Evolutionary conservation across 2,113 vertebrate genomes (phyloP), one percentile per base, ranked within the genome.

Genomic region (Cynopterus brachyotis): DNA sequence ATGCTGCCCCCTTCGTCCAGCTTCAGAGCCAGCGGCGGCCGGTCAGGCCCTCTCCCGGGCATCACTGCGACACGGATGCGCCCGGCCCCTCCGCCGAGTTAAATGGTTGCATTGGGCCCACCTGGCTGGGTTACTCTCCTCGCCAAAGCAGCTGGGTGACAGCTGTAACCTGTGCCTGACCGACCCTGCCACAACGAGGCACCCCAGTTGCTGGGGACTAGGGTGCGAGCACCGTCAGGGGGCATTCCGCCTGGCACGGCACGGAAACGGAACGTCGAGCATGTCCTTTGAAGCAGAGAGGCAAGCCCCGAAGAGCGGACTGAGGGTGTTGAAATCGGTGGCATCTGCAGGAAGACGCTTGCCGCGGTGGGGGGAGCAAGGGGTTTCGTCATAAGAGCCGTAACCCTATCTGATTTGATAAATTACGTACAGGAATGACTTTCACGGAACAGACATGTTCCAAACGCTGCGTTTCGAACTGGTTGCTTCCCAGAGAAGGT

Each of bases 261-360:
- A 32, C 10, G 8, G 35, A 87, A 83, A 67, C 9, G 26, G 30
- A 83, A 78, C 87, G 67, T 13, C 24, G 32, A 37, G 19, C 4
- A 9, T 2, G 9, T 45, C 73, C 84, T 55, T 91, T 93, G 37
- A 76, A 89, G 57, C 8, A 16, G 42, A 95, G 28, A 81, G 9
- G 5, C 26, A 81, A 85, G 69, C n/a, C 47, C 28, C 37, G 20
- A 53, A 66, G 24, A 72, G 89, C 8, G 28, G 37, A 20, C 5
- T 75, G 3, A 16, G 50, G 3, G 16, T 50, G 12, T 28, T n/a
- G 37, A 76, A 95, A 87, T 59, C 26, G 24, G 17, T 45, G 50
- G 9, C 13, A 62, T 50, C 42, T 86, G 28, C 9, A 50, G 30
- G 62, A 19, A 89, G 37, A 24, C 32, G 32, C 26, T 40, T 30